Base-by-base conservation (phyloP, 2,888 invertebrate genomes). In the Perdita meconis region DNA sequence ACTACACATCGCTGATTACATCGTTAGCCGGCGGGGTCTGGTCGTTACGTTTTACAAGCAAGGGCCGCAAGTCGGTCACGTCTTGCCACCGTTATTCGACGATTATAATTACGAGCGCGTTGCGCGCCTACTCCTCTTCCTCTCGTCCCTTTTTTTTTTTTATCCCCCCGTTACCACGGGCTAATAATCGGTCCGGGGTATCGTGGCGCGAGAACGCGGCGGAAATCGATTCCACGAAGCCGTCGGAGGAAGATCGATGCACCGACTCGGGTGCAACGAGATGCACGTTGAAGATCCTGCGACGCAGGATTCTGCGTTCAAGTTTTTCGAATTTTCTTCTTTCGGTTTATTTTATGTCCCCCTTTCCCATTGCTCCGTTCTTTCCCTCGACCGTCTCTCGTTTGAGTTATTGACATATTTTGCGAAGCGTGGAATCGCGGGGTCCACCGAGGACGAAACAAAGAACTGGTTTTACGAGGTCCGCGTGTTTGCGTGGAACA, bases 181-280 rank as follows among this genome's bases (percentile, higher is more conserved):
- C 22, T 70, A 68, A 76, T 80, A 75, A 83, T 80, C 74, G 67
- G 51, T 22, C 40, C 55, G 36, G 24, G 55, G 51, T n/a, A 66
- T 56, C 74, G 63, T 26, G 50, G 59, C 24, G 38, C 47, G 47
- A 47, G 47, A 22, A 47, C 19, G 10, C 19, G 24, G 34, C 64
- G 75, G 73, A 84, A 81, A 81, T 84, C 81, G 83, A 81, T 84
- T 78, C 73, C 77, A 36, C 63, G 73, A 78, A 80, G 60, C 36
- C 19, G 61, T 22, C 40, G 40, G n/a, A n/a, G n/a, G n/a, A 10
- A 40, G 55, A 61, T 53, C 51, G 69, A 53, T 78, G 71, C 78
- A 66, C 12, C 66, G 75, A 74, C 67, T 69, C 78, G 76, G 72
- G 73, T 57, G 65, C 68, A 36, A 78, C n/a, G n/a, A n/a, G n/a